Base-by-base conservation (phyloP, 92 coral and sea anemone genomes). In the Epizoanthus stellaris region DNA sequence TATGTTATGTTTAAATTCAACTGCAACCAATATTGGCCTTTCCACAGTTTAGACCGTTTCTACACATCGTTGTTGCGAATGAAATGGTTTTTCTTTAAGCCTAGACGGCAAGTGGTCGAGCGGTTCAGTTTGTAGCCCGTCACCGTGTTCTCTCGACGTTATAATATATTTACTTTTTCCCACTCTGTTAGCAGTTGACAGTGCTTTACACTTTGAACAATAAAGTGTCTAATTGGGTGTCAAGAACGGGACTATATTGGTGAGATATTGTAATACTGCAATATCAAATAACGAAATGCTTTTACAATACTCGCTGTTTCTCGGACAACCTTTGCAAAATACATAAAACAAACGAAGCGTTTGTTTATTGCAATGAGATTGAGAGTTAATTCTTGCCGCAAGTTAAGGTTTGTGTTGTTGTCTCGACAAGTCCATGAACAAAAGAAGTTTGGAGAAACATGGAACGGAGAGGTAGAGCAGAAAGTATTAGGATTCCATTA, bases 401-500 rank as follows among this genome's bases (percentile, higher is more conserved):
- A 52, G 56, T 52, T 12, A 52, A 52, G 10, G 56, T 7, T 52
- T 52, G 56, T 10, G 56, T 52, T 11, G 14, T 52, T 5, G 67
- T 58, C 21, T 21, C 3, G 39, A 17, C 10, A 73, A 0, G 7
- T 36, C 8, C 16, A 38, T 14, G 6, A 8, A 20, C 19, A 14
- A 15, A 20, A 14, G 23, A 21, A 1, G 39, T 66, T 13, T 6
- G 58, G 36, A 12, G 17, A 54, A 76, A 76, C 66, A 75, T 76
- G 82, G 82, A 76, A 16, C 82, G n/a, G 8, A 43, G 62, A 76
- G 14, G 65, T 15, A 45, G 21, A 58, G 57, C 43, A 16, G 39
- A 38, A 2, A 59, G 62, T n/a, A 21, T 76, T 25, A 58, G 39
- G 69, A 23, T 76, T 58, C 82, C 82, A 8, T 23, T 76, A 0